A percentile compares a stretch with the other conserved stretches of the same genome.
phyloP scores from a whole-genome alignment of 1,140 invertebrate genomes.

The Drosophila albomicans region DNA sequence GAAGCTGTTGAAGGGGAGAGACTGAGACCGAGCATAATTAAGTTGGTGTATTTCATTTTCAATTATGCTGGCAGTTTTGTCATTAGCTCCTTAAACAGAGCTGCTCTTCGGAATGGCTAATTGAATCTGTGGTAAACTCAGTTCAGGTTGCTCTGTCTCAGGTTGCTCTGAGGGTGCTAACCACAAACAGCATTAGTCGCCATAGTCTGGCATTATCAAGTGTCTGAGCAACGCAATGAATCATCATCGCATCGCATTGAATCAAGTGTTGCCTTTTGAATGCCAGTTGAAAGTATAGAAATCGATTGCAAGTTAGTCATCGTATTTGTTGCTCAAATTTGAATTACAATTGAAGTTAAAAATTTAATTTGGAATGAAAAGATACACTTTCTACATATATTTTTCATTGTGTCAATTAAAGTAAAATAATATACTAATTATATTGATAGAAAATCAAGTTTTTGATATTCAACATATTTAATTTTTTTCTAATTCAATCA shows the following conservation, averaged over 20 bases:
- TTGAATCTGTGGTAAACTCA: conserved; percentile 39
- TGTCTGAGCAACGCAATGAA: background rate
- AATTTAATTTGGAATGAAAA: no score
- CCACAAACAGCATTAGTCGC: background rate
- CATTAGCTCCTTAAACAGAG: conserved; percentile 32
- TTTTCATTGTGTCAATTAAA: no score
- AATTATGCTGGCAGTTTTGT: conserved; percentile 43
- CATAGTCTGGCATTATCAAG: background rate
- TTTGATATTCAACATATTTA: no score
- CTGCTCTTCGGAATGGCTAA: conserved; percentile 28
- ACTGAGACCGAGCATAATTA: conserved; percentile 37
- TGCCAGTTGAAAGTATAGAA: background rate
- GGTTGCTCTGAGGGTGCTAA: background rate
- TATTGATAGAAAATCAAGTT: no score
- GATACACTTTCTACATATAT: no score
- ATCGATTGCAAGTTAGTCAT: background rate
- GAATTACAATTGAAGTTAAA: no score
- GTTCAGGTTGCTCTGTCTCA: background rate
- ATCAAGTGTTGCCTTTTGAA: background rate
- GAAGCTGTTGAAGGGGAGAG: no score
- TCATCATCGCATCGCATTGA: background rate
- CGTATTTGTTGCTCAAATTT: no score
- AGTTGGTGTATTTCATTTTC: conserved; percentile 57
- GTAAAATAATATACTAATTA: no score
- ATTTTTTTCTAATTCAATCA: no score